phyloP scores from a whole-genome alignment of 2,888 invertebrate genomes.

The Phasia obesa region DNA sequence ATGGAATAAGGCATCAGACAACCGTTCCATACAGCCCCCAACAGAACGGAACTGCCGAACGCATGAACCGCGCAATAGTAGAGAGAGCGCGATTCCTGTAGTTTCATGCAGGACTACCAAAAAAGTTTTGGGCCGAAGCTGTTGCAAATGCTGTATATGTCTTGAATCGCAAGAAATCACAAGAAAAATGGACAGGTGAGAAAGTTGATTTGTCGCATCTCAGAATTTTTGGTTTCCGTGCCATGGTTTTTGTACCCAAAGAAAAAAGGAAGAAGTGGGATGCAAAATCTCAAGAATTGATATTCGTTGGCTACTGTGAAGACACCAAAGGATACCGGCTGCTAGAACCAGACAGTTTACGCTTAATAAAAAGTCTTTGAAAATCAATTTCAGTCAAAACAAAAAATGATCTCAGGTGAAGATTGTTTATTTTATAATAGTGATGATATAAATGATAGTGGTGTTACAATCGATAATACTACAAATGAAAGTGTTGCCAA shows the following conservation, averaged over 20 bases:
- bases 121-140: conserved; percentile 54
- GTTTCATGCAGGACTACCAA: too few relatives aligned
- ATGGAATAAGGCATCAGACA: conserved; percentile 76
- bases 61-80: conserved; percentile 39
- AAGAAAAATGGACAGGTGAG: conserved; percentile 61
- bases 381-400: too few relatives aligned
- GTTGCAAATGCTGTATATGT: conserved; percentile 36
- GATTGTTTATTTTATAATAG: not conserved
- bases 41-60: conserved; percentile 76
- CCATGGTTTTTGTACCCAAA: conserved; percentile 71
- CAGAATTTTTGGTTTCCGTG: conserved; percentile 65
- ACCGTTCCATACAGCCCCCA: conserved; percentile 76
- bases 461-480: too few relatives aligned
- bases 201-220: conserved; percentile 36
- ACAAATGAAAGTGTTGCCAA: too few relatives aligned
- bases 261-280: conserved; percentile 70
- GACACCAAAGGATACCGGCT: too few relatives aligned
- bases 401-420: too few relatives aligned
- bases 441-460: not conserved
- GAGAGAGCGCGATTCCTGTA: conserved; percentile 29
- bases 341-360: too few relatives aligned
- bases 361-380: too few relatives aligned
- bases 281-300: too few relatives aligned
- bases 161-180: conserved; percentile 49
- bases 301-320: too few relatives aligned